Evolutionary conservation across 2,797 vertebrate species (phyloP).

Genomic region (Sebastes iracundus): DNA sequence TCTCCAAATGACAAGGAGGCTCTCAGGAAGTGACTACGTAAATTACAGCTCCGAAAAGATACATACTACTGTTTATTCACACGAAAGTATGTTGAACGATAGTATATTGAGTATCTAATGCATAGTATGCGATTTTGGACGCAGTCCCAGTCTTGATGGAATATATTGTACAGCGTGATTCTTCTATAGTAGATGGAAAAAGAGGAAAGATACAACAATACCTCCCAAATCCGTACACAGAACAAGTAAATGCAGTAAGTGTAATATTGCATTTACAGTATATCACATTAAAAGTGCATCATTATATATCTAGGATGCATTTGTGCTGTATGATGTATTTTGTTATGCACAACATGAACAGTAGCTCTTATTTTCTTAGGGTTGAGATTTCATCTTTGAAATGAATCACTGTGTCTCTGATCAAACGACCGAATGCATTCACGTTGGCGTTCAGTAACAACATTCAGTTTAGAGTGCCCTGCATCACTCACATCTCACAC

Average conservation of each 20-base stretch:
- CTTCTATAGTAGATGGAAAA: background rate
- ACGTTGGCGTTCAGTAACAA: background rate
- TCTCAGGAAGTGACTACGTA: too few species aligned
- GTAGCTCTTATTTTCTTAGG: background rate
- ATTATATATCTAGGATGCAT: background rate
- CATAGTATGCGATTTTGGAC: too few species aligned
- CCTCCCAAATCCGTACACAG: background rate
- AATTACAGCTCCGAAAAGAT: too few species aligned
- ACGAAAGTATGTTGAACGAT: too few species aligned
- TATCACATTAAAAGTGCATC: background rate
- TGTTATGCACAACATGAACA: background rate
- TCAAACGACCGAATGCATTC: constrained; percentile 5
- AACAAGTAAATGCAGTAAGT: background rate
- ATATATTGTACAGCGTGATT: background rate
- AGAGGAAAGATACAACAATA: background rate
- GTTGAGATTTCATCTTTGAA: background rate
- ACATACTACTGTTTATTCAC: too few species aligned
- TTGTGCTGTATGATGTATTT: background rate
- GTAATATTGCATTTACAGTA: constrained; percentile 6
- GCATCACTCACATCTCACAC: background rate
- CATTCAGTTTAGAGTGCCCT: background rate
- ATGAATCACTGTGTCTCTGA: background rate
- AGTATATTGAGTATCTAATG: too few species aligned
- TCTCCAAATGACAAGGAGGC: too few species aligned
- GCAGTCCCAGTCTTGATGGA: background rate